Conservation (phyloP, 2,888 invertebrate genomes). For the Escarpia spicata region DNA sequence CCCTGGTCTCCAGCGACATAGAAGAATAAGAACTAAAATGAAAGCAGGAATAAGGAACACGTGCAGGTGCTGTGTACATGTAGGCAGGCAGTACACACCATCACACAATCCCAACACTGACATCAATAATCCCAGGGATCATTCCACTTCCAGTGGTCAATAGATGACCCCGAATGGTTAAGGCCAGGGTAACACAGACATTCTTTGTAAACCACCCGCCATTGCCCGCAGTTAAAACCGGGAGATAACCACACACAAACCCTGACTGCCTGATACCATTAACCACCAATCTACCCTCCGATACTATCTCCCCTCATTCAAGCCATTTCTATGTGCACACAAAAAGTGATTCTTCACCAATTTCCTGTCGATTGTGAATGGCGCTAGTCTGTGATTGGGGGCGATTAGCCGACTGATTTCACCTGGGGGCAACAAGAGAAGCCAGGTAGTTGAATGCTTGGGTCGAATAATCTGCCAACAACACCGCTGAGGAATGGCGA, state of each 20-base stretch:
- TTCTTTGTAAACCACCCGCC: background rate
- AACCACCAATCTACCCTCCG: background rate
- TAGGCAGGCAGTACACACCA: background rate
- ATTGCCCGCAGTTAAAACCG: background rate
- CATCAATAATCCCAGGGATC: background rate
- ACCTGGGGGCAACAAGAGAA: background rate
- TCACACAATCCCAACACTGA: background rate
- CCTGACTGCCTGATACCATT: background rate
- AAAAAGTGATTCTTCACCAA: background rate
- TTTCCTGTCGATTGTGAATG: slow-evolving; percentile 5
- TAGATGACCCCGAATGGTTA: background rate
- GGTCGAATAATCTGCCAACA: background rate
- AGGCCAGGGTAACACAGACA: background rate
- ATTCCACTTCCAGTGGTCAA: background rate
- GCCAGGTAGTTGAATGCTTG: slow-evolving; percentile 1
- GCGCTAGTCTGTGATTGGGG: background rate
- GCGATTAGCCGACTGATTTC: background rate
- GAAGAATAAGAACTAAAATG: no score
- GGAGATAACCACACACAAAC: background rate
- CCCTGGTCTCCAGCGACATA: no score
- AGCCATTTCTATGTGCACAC: background rate
- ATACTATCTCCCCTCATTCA: background rate
- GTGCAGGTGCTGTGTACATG: background rate
- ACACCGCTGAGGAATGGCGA: background rate
- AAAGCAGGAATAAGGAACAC: no score